Conservation (phyloP, 2,888 invertebrate genomes). For the Caenorhabditis afra region DNA sequence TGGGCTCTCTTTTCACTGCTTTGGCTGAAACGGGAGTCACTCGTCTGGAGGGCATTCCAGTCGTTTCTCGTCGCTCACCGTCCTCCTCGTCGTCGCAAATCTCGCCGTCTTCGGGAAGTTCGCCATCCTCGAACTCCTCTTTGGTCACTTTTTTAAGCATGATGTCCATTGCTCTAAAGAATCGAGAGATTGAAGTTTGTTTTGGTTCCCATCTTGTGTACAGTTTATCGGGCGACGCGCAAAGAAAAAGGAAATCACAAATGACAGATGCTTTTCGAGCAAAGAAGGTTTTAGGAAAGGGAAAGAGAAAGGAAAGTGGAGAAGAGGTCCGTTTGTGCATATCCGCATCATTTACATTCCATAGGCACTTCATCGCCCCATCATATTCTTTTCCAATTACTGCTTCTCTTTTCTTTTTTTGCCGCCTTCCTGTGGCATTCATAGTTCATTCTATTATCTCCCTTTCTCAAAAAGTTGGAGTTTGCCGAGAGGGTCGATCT, state of each 20-base stretch:
- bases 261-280: not conserved
- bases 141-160: slow-evolving; percentile 49
- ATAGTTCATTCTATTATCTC: too few relatives aligned
- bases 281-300: not conserved
- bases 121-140: slow-evolving; percentile 76
- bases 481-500: too few relatives aligned
- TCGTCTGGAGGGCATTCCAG: not conserved
- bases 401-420: not conserved
- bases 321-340: slow-evolving; percentile 7
- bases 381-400: not conserved
- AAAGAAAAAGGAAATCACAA: not conserved
- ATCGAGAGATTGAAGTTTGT: slow-evolving; percentile 1
- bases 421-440: not conserved
- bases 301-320: not conserved
- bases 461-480: too few relatives aligned
- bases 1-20: not conserved
- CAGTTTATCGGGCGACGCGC: not conserved
- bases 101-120: slow-evolving; percentile 79
- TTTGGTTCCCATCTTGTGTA: not conserved
- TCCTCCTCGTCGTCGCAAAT: slow-evolving; percentile 78
- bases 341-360: not conserved
- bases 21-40: not conserved
- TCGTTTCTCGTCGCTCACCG: slow-evolving; percentile 17
- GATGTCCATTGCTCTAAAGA: slow-evolving; percentile 58
- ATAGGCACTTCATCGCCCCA: not conserved